Base-by-base conservation (phyloP, 2,888 invertebrate genomes). In the Petrolisthes cinctipes region DNA sequence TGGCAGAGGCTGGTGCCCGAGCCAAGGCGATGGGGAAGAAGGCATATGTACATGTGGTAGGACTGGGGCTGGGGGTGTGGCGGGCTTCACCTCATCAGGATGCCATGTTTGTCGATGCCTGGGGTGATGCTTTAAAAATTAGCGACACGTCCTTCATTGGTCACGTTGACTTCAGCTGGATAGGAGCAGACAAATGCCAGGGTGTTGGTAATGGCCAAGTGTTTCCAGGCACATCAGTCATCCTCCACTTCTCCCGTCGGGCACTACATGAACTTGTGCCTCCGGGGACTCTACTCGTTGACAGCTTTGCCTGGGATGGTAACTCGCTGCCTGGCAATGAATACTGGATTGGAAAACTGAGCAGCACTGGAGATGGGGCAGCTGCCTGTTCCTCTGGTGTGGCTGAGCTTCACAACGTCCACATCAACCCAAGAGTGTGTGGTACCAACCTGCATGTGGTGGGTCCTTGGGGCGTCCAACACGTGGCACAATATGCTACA, bases 271-370 rank as follows among this genome's bases (percentile, higher is more conserved):
- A 93, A 0, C 93, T 93, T 86, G 91, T 95, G 82, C 92, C 92
- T 0, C 94, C 93, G 68, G 93, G 94, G 85, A 94, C 94, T 92
- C 92, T 94, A 7, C 92, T 95, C 20, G 94, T 95, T 0, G 94
- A 95, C 57, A 95, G 95, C 0, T 96, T 96, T 91, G 95, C 96
- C 0, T 95, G 95, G 95, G 96, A 96, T 92, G 95, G 95, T 7
- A 96, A 96, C 92, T 94, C 96, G 0, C 93, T 95, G 87, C 96
- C 96, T 0, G 96, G 96, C 78, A 96, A 96, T 91, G 96, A 96
- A 92, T 96, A 95, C 92, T 96, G 96, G 96, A 91, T 92, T 4
- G 94, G 94, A 23, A 94, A 93, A 85, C 91, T 95, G 4, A 92
- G 93, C 0, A 92, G 93, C 0, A 95, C 95, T 0, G 95, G 95